These are phyloP conservation scores for Asteroscopus sphinx DNA, from an alignment of 2,888 invertebrate species.

Conservation along the genomic window DNA sequence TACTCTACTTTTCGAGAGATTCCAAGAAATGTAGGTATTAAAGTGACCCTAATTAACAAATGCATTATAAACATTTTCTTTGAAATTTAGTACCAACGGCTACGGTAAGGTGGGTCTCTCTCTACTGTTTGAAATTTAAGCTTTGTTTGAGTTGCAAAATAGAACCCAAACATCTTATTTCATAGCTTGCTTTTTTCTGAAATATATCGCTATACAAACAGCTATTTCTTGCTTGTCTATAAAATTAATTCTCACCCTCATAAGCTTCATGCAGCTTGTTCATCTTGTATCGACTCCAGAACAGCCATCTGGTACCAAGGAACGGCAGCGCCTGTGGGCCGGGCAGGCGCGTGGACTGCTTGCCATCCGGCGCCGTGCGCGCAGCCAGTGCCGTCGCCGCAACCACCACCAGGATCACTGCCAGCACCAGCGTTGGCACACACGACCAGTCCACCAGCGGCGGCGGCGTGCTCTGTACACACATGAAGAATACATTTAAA, in stretches of 20 bases:
- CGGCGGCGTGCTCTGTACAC: slow-evolving; percentile 73
- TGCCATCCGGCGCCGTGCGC: slow-evolving; percentile 67
- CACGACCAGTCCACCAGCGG: slow-evolving; percentile 83
- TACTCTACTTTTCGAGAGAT: too few species aligned
- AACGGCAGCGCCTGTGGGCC: slow-evolving; percentile 93
- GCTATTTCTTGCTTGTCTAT: too few species aligned
- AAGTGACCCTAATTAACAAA: too few species aligned
- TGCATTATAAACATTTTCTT: too few species aligned
- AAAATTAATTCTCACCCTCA: slow-evolving; percentile 88
- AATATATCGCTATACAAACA: too few species aligned
- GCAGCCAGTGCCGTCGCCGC: slow-evolving; percentile 73
- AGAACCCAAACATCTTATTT: too few species aligned
- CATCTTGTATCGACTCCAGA: slow-evolving; percentile 92
- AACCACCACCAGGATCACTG: slow-evolving; percentile 72
- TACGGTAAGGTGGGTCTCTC: too few species aligned
- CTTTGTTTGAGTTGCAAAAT: too few species aligned
- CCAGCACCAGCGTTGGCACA: slow-evolving; percentile 80
- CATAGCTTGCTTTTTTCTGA: too few species aligned
- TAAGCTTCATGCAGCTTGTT: slow-evolving; percentile 95
- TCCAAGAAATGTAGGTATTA: too few species aligned
- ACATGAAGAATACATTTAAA: slow-evolving; percentile 1
- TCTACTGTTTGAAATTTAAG: too few species aligned
- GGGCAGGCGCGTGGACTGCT: slow-evolving; percentile 88
- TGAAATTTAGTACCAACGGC: too few species aligned
- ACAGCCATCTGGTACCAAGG: slow-evolving; percentile 95